Conservation (phyloP, 2,797 vertebrate genomes). For the Odontamblyopus rebecca region DNA sequence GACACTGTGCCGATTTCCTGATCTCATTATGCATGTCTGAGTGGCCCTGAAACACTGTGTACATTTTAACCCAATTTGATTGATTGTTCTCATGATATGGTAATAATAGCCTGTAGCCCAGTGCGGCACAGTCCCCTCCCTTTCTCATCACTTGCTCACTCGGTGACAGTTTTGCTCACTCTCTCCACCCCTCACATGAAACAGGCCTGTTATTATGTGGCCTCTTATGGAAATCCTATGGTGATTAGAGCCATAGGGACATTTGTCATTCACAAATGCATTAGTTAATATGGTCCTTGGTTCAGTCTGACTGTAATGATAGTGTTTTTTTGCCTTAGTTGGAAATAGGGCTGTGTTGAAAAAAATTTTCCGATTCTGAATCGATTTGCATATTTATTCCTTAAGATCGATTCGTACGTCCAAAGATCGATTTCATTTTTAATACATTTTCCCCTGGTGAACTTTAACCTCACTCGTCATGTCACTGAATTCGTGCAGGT, state of each 20-base stretch:
- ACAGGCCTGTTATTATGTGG: slow-evolving; percentile 33
- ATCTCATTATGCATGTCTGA: slow-evolving; percentile 49
- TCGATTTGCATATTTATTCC: too few relatives aligned
- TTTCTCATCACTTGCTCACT: slow-evolving; percentile 44
- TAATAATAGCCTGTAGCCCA: slow-evolving; percentile 57
- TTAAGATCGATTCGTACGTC: too few relatives aligned
- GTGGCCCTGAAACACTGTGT: slow-evolving; percentile 51
- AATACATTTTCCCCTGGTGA: too few relatives aligned
- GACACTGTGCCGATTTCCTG: slow-evolving; percentile 27
- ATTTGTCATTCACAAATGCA: slow-evolving; percentile 28
- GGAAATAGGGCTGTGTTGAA: neutral
- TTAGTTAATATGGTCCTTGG: slow-evolving; percentile 38
- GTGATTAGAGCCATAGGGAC: slow-evolving; percentile 25
- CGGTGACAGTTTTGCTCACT: slow-evolving; percentile 36
- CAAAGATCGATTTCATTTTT: too few relatives aligned
- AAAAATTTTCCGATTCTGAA: too few relatives aligned
- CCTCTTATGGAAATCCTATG: slow-evolving; percentile 38
- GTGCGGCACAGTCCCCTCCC: slow-evolving; percentile 32
- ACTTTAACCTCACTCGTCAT: too few relatives aligned
- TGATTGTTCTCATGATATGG: slow-evolving; percentile 60
- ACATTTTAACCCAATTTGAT: slow-evolving; percentile 60
- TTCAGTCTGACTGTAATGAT: slow-evolving; percentile 17
- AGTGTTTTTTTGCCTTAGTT: slow-evolving; percentile 21
- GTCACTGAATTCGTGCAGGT: too few relatives aligned
- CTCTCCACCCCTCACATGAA: slow-evolving; percentile 33